Evolutionary conservation across 2,888 invertebrate species (phyloP).

Genomic region (Synanthedon tipuliformis): DNA sequence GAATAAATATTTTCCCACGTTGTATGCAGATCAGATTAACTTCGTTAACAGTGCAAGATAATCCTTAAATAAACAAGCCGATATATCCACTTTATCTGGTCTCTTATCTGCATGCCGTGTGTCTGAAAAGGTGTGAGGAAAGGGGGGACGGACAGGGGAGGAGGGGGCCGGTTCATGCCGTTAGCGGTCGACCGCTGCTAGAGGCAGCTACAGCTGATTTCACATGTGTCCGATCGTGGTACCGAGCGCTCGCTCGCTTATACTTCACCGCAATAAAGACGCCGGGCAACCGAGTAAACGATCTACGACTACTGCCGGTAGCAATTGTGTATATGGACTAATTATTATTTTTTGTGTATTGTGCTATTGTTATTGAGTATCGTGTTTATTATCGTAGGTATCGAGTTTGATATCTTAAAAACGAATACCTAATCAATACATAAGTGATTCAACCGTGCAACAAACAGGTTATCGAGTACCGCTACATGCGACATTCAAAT

Average conservation of each 20-base stretch:
- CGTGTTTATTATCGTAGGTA: neutral
- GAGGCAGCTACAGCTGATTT: conserved; percentile 57
- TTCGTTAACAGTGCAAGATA: conserved; percentile 2
- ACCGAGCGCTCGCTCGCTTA: conserved; percentile 31
- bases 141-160: conserved; percentile 16
- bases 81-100: conserved; percentile 30
- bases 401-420: neutral
- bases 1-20: neutral
- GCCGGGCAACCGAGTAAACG: conserved; percentile 29
- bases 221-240: conserved; percentile 44
- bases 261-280: conserved; percentile 26
- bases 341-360: neutral
- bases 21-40: neutral
- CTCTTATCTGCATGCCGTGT: conserved; percentile 33
- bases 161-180: conserved; percentile 22
- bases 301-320: no score
- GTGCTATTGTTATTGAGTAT: neutral
- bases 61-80: conserved; percentile 41
- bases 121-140: conserved; percentile 8
- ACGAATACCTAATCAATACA: neutral
- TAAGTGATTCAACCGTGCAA: conserved; percentile 1
- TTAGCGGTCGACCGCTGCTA: conserved; percentile 18
- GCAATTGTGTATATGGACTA: no score
- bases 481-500: conserved; percentile 4
- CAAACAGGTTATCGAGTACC: conserved; percentile 1